phyloP scores from a whole-genome alignment of 2,888 invertebrate species.

The Drosophila phalerata region DNA sequence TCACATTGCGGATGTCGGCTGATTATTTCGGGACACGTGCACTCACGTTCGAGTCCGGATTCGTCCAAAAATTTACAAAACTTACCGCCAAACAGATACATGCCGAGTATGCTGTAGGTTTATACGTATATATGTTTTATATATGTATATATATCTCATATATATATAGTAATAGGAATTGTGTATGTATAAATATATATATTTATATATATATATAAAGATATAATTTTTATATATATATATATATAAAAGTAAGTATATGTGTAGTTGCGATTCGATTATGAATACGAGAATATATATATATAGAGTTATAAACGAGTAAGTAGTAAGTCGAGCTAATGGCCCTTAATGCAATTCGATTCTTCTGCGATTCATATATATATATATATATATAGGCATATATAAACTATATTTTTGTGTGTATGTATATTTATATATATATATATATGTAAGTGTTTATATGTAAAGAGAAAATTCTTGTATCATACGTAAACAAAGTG shows the following conservation, averaged over 20 bases:
- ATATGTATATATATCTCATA: conserved; percentile 46
- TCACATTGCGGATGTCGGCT: conserved; percentile 95
- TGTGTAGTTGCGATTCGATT: conserved; percentile 11
- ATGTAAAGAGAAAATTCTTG: conserved; percentile 21
- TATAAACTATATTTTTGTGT: conserved; percentile 18
- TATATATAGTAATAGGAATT: conserved; percentile 34
- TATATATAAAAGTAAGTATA: conserved; percentile 17
- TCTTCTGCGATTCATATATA: conserved; percentile 11
- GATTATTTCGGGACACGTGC: conserved; percentile 96
- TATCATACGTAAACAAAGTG: conserved; percentile 26
- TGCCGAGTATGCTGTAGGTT: conserved; percentile 96
- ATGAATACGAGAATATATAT: conserved; percentile 25
- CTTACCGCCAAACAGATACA: conserved; percentile 99
- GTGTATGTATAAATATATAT: conserved; percentile 50
- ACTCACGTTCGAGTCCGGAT: conserved; percentile 92
- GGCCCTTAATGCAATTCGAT: conserved; percentile 4
- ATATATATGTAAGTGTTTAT: conserved; percentile 8
- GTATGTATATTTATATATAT: conserved; percentile 6
- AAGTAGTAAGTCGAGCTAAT: conserved; percentile 12
- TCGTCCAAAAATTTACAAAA: conserved; percentile 99
- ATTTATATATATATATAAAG: conserved; percentile 19
- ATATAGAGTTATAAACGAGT: conserved; percentile 15
- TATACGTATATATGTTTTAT: conserved; percentile 68
- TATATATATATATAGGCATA: conserved; percentile 14
- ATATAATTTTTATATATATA: conserved; percentile 18